Evolutionary conservation across 2,888 invertebrate genomes (phyloP), one percentile per base, ranked within the genome.

Genomic region (Eupithecia pulchellata): DNA sequence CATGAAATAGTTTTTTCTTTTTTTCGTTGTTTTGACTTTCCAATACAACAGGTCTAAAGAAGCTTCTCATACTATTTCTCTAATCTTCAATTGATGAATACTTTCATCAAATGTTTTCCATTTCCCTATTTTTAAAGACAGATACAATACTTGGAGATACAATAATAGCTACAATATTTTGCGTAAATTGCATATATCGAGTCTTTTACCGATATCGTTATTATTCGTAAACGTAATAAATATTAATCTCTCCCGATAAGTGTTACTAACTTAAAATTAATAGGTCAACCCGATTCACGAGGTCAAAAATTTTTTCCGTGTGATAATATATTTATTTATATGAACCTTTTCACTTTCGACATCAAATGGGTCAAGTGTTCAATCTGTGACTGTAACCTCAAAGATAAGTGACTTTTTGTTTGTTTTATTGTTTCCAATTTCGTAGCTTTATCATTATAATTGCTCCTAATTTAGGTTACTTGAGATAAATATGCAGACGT

Each of bases 371-470:
- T 89, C 90, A 85, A 76, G 72, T 69, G 68, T 69, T 76, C 81
- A 82, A 84, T 85, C 84, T 75, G 82, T 89, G 91, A 91, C 84
- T 75, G 82, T 89, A 91, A 91, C 90, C 91, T 79, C 75, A 78
- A 64, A 78, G 82, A 77, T 87, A 66, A 25, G 39, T 85, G 25
- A 71, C 52, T 91, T 87, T 88, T 87, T 84, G 80, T 80, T 81
- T 82, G 80, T 84, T 85, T 89, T 87, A 92, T 92, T 93, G 91
- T 92, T 89, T 89, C 83, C 82, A 86, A 82, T 85, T 86, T 83
- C 69, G 82, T 82, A 75, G 77, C 80, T 87, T 82, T 91, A 91
- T 91, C 91, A 83, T 82, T 82, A 81, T 83, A 84, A 88, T 83
- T 86, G 79, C 79, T 82, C 81, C 78, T 76, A 84, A 91, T 88